Evolutionary conservation across 2,888 invertebrate genomes (phyloP), one percentile per base, ranked within the genome.

Genomic region (Leptopterna dolabrata): DNA sequence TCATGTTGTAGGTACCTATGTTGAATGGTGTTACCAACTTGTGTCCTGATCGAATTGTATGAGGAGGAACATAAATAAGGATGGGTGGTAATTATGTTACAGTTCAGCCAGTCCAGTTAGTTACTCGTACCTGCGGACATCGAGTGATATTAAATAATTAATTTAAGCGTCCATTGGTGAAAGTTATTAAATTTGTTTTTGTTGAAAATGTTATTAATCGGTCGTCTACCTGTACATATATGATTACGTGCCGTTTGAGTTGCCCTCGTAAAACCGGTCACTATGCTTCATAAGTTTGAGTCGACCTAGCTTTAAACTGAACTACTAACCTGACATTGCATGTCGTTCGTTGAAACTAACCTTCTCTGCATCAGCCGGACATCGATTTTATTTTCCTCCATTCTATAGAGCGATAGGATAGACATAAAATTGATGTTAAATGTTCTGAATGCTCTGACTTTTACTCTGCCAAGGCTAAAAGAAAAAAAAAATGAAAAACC

Each of bases 331-430:
- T 78, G 45, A 43, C 78, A 45, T 78, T 78, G 45, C 78, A 36
- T 36, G 63, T 36, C 71, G 16, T 30, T 36, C 19, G 71, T 71
- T 19, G 24, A 78, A 45, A 0, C 36, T 24, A 24, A 78, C 14
- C 43, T 78, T 78, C 45, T 78, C 45, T 41, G 45, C 78, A 24
- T 45, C 78, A 24, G 78, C 27, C 78, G 27, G 45, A 78, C 41
- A 78, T 78, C 19, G 24, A 78, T 45, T 45, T 19, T 73, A 29
- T 36, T 73, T 78, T 78, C 78, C 78, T 78, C 78, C 45, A 27
- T 11, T 41, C 78, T 45, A 78, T 45, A 78, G 78, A 78, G 78
- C 78, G 29, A 73, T 73, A 73, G 73, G 36, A 73, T 73, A 73
- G 73, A 73, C 16, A 73, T 41, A 36, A 55, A n/a, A 36, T 73